Percentiles rank a stretch among this genome's conserved stretches.
phyloP scores from a whole-genome alignment of 2,113 vertebrate species.

The Nothocercus nigrocapillus region DNA sequence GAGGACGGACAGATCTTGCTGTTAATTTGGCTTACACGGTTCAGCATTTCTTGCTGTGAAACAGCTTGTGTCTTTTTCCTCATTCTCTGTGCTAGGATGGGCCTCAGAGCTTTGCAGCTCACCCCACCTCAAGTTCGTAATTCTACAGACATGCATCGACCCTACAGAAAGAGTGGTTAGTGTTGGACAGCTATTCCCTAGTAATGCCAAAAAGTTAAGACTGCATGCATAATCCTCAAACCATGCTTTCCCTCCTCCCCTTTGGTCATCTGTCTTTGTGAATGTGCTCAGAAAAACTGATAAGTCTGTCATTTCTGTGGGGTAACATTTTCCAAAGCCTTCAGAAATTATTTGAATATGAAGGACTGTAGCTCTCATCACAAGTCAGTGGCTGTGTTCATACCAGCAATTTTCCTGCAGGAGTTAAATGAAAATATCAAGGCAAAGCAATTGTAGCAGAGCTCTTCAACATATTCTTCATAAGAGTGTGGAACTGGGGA shows the following conservation, averaged over 20 bases:
- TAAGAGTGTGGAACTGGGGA: rapidly evolving
- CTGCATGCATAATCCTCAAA: not conserved
- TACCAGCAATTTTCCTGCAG: not conserved
- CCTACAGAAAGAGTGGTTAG: not conserved
- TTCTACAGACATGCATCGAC: not conserved
- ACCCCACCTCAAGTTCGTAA: rapidly evolving
- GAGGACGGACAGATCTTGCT: too few relatives aligned
- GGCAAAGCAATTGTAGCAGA: not conserved
- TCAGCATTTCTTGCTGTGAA: too few relatives aligned
- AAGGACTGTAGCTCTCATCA: not conserved
- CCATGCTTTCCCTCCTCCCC: not conserved
- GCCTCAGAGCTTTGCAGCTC: not conserved
- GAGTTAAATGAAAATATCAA: not conserved
- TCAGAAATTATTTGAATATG: not conserved
- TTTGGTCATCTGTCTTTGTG: not conserved
- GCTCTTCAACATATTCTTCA: not conserved
- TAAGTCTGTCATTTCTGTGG: not conserved
- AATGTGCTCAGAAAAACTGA: not conserved
- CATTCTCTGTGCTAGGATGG: too few relatives aligned
- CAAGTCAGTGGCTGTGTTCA: not conserved
- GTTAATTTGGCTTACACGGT: too few relatives aligned
- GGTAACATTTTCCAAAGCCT: not conserved
- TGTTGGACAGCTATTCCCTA: not conserved
- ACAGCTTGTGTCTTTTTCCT: too few relatives aligned
- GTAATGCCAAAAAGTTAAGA: not conserved